Evolutionary conservation across 2,113 vertebrate genomes (phyloP), one percentile per base, ranked within the genome.

Genomic region (Gobius niger): DNA sequence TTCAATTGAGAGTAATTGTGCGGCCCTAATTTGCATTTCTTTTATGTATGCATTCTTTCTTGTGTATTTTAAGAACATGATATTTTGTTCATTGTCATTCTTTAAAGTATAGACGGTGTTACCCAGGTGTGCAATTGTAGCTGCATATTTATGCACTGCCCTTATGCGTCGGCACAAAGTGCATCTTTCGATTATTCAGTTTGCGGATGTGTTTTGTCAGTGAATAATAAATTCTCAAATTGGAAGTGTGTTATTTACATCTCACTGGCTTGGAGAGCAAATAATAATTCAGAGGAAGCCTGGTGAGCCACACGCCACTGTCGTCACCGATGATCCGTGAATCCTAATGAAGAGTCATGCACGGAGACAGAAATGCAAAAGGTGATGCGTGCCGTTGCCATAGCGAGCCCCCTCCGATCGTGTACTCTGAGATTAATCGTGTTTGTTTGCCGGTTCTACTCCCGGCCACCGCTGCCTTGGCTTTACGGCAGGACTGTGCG

Each of bases 321-420:
- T 82, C 85, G 84, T 88, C 81, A 83, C 73, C 90, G 87, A 88
- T 84, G 89, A 89, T 82, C 66, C 80, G 82, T 78, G 78, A 83
- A 84, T 87, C 81, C 71, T 81, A 86, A 85, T 89, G 86, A 89
- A 86, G 78, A 88, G 63, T 68, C 85, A 89, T 81, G 74, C 78
- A 77, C 82, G 87, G 75, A 81, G 71, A 83, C 69, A 85, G 76
- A 75, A 70, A 81, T 79, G 80, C 79, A 82, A 73, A 85, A 79
- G 83, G 65, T 87, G 83, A 76, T 76, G 72, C 74, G 79, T 84
- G 88, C 80, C 12, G 86, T 90, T 91, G 77, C 86, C 75, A 85
- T 91, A 76, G 88, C 51, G 82, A 91, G 57, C 41, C 56, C 65
- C 47, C 16, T 46, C 65, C 63, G 34, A 67, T 65, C 82, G 81